Conservation (phyloP, 1,140 invertebrate genomes). For the Wasmannia auropunctata region DNA sequence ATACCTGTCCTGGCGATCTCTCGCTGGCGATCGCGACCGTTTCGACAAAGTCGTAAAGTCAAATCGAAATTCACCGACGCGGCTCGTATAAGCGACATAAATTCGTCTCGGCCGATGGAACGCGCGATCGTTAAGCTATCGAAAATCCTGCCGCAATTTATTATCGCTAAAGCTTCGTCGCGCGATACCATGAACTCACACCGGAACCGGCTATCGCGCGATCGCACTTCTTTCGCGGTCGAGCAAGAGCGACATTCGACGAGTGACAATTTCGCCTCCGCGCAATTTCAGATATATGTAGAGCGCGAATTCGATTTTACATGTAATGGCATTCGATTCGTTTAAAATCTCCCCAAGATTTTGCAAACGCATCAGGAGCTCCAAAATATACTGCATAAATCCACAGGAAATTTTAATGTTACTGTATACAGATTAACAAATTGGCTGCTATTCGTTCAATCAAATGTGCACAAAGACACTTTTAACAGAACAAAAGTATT, state of each 20-base stretch:
- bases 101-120: slow-evolving; percentile 68
- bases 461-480: not conserved
- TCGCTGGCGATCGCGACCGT: slow-evolving; percentile 49
- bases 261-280: not conserved
- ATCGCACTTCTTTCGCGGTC: not conserved
- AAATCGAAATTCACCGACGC: slow-evolving; percentile 69
- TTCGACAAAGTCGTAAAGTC: slow-evolving; percentile 69
- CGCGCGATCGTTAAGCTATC: slow-evolving; percentile 71
- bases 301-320: not conserved
- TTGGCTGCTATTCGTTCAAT: not conserved
- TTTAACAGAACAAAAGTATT: slow-evolving; percentile 14
- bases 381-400: not conserved
- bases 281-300: not conserved
- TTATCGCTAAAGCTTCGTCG: slow-evolving; percentile 60
- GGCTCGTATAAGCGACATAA: slow-evolving; percentile 63
- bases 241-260: not conserved
- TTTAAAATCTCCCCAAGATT: not conserved
- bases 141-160: slow-evolving; percentile 69
- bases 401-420: not conserved
- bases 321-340: not conserved
- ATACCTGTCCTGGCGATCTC: slow-evolving; percentile 14
- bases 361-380: not conserved
- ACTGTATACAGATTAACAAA: slow-evolving; percentile 13
- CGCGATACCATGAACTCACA: slow-evolving; percentile 62
- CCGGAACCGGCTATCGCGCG: not conserved